A percentile compares a stretch with the other conserved stretches of the same genome.
Conservation (phyloP, 2,113 vertebrate species). For the Rostratula benghalensis region DNA sequence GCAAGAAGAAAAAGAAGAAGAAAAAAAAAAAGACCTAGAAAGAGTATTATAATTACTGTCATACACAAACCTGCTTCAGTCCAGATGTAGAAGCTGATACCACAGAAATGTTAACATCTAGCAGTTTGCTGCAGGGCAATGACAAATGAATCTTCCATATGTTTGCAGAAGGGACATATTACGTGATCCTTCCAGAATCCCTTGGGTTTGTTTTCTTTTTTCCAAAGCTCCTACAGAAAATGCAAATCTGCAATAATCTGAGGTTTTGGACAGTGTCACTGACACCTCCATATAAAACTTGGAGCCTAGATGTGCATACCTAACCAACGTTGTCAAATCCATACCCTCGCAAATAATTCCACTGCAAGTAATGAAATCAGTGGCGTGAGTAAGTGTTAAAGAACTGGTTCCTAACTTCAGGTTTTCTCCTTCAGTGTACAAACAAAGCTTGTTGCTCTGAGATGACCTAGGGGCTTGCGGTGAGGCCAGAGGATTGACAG, state of each 20-base stretch:
- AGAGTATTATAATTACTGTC: slow-evolving; percentile 57
- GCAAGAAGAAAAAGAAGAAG: neutral
- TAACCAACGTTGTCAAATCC: neutral
- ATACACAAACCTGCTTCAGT: slow-evolving; percentile 53
- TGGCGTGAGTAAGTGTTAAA: neutral
- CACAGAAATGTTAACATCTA: slow-evolving; percentile 46
- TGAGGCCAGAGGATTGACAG: neutral
- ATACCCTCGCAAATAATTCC: neutral
- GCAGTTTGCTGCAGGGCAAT: slow-evolving; percentile 62
- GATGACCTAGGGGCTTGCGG: neutral
- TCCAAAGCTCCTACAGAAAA: neutral
- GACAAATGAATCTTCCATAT: slow-evolving; percentile 50
- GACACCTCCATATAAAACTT: slow-evolving; percentile 11
- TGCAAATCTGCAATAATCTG: neutral
- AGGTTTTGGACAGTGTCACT: slow-evolving; percentile 4
- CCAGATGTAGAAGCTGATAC: slow-evolving; percentile 57
- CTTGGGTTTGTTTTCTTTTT: slow-evolving; percentile 7
- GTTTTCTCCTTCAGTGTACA: neutral
- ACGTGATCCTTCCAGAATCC: neutral
- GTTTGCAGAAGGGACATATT: slow-evolving; percentile 43
- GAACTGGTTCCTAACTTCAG: neutral
- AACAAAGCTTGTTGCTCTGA: neutral
- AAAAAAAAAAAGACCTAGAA: neutral
- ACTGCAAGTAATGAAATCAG: neutral
- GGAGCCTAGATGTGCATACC: neutral